Evolutionary conservation across 2,888 invertebrate species (phyloP), one percentile per base, ranked within the genome.

Genomic region (Physocephala rufipes): DNA sequence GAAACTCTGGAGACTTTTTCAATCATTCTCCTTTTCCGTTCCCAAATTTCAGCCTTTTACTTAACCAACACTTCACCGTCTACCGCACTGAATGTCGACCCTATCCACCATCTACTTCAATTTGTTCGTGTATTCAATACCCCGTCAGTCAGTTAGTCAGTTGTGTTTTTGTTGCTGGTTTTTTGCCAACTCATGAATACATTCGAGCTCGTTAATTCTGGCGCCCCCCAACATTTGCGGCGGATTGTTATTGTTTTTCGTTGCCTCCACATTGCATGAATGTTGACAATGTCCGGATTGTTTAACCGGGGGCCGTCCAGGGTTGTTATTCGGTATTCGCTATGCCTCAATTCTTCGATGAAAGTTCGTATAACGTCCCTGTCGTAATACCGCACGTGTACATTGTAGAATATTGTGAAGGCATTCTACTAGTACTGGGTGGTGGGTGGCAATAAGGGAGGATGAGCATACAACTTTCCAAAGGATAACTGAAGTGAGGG

Each of bases 141-240:
- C 49, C 49, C 49, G 3, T n/a, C 49, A 4, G 15, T 7, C 49
- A 49, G 49, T 12, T 2, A 13, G 24, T 24, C 12, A 4, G 9
- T 36, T 24, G 16, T 58, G 28, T 58, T n/a, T n/a, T n/a, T 58
- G 2, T 26, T 58, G 58, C 58, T 26, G 58, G 58, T 67, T 71
- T n/a, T 75, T 67, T 49, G 64, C 19, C 72, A 74, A 74, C 81
- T 82, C 84, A 84, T 84, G 84, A 84, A 84, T 84, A 84, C 78
- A 83, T 80, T 81, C 82, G 80, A 81, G 81, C 83, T 84, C 84
- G 84, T 84, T 84, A 84, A 80, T 79, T 81, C 77, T 71, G 81
- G 79, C 80, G 80, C 80, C 80, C 80, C 80, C 80, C 83, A 81
- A 80, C 79, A 80, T 80, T 82, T 78, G 80, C 81, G 82, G 82